These are phyloP conservation scores for Autographa gamma DNA, from an alignment of 2,888 invertebrate genomes.

Conservation along the genomic window DNA sequence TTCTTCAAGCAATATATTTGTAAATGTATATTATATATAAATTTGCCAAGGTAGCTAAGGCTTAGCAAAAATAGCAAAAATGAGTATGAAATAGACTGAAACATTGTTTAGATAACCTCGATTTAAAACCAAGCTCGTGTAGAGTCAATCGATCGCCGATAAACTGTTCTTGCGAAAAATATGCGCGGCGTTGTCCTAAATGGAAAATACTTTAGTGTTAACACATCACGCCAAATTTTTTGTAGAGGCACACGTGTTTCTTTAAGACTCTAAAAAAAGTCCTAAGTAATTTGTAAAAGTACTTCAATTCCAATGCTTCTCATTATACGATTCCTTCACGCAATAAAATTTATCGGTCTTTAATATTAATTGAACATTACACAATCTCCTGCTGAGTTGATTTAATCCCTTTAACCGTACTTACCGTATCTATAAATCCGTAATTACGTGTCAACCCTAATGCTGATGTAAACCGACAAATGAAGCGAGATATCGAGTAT, in stretches of 20 bases:
- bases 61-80: not conserved
- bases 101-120: slow-evolving; percentile 1
- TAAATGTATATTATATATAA: too few species aligned
- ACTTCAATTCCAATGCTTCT: not conserved
- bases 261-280: too few species aligned
- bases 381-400: slow-evolving; percentile 3
- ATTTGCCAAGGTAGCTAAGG: not conserved
- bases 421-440: slow-evolving; percentile 19
- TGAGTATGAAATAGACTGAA: not conserved
- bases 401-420: slow-evolving; percentile 1
- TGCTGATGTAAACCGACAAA: slow-evolving; percentile 63
- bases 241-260: too few species aligned
- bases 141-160: slow-evolving; percentile 2
- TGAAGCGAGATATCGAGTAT: slow-evolving; percentile 71
- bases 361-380: not conserved
- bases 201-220: not conserved
- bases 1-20: not conserved
- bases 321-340: slow-evolving; percentile 4
- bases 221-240: not conserved
- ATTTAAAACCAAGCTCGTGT: not conserved
- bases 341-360: not conserved
- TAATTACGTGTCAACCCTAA: slow-evolving; percentile 62
- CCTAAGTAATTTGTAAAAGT: too few species aligned
- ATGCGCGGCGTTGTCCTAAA: not conserved
- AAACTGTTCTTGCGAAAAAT: slow-evolving; percentile 2